Evolutionary conservation across 35 echinoderm and acorn worm genomes (phyloP).

Genomic region (Acanthaster planci): DNA sequence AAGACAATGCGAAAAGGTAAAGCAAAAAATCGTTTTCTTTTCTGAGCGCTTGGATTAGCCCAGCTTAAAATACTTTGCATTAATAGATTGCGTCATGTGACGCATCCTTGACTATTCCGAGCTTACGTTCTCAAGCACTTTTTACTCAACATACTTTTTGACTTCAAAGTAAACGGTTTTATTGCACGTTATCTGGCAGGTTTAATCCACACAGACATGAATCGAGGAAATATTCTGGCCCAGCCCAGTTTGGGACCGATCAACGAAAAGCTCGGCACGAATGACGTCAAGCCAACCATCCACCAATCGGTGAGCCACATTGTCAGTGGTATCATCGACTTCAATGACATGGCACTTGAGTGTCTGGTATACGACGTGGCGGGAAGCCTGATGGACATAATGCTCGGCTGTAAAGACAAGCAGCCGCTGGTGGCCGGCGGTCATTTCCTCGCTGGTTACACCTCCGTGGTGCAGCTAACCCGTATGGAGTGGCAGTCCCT

Average conservation of each 20-base stretch:
- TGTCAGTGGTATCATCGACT: not conserved
- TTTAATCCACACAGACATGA: not conserved
- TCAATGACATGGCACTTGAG: not conserved
- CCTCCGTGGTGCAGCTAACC: not conserved
- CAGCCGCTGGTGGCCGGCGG: not conserved
- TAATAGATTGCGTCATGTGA: too few species aligned
- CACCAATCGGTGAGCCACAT: not conserved
- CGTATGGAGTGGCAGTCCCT: not conserved
- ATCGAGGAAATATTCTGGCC: not conserved
- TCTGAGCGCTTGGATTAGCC: too few species aligned
- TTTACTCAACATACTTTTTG: too few species aligned
- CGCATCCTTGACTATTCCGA: too few species aligned
- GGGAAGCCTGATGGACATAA: not conserved
- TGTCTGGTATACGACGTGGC: slow-evolving; percentile 7
- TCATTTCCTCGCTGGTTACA: slow-evolving; percentile 1
- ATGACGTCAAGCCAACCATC: not conserved
- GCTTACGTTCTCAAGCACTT: too few species aligned
- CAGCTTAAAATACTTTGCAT: too few species aligned
- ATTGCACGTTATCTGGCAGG: not conserved
- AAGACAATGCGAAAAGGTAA: not conserved
- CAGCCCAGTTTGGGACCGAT: not conserved
- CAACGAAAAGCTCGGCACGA: not conserved
- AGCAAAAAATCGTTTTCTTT: too few species aligned
- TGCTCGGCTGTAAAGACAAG: not conserved
- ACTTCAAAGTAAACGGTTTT: too few species aligned